Base-by-base conservation (phyloP, 2,797 vertebrate genomes). In the Molossus alvarezi region DNA sequence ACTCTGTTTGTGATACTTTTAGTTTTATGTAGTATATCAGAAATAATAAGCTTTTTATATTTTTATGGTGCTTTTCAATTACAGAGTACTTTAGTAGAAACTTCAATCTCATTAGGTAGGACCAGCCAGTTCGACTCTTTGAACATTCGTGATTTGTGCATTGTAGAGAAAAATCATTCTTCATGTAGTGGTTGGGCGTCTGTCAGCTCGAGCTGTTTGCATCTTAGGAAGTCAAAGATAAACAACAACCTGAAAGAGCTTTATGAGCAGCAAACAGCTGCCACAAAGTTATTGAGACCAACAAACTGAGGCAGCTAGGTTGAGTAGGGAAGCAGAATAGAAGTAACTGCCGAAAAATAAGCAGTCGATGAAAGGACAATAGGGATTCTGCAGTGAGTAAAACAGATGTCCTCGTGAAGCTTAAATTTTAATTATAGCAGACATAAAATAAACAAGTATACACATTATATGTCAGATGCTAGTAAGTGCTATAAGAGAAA, bases 11-110 rank as follows among this genome's bases (percentile, higher is more conserved):
- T 41, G 20, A 81, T 86, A 25, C 33, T 90, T 83, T 83, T 37
- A 92, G 27, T 83, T 88, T 83, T 92, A 27, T 48, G 72, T 84
- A 73, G 37, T 77, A 37, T 84, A 84, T 88, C 21, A 84, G 55
- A 76, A 55, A 57, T 81, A 81, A 75, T 13, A 87, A 60, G 1
- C 21, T 51, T 58, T 1, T 67, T 41, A 65, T 2, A 25, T 82
- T 76, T 82, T 76, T 73, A 51, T 53, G 41, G 17, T 75, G 69
- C 5, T 69, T 87, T 81, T 82, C 13, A 58, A 3, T 73, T 69
- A n/a, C 10, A n/a, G 76, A 82, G 29, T 21, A n/a, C 57, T 81
- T 83, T 60, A 73, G 18, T n/a, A 69, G 89, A 60, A 92, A 60
- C 12, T 75, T 88, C 13, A 69, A 0, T 62, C 62, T 65, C 65